Evolutionary conservation across 2,888 invertebrate genomes (phyloP), one percentile per base, ranked within the genome.

Genomic region (Meghimatium bilineatum): DNA sequence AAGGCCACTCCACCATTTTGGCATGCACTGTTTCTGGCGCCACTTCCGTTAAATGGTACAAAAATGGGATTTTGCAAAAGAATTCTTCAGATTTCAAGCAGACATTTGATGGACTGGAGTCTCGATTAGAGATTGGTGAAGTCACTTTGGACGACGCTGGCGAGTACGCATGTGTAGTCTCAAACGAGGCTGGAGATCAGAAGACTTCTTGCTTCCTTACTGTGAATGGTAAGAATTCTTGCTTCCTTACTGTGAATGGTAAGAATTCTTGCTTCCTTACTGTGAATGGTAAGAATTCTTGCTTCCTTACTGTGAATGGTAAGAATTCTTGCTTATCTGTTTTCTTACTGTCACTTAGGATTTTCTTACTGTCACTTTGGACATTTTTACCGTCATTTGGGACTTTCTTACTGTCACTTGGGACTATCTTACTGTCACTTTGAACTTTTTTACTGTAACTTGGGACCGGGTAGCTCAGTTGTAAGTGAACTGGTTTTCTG

Each of bases 71-170:
- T 44, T 84, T 90, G 12, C 89, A 89, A 83, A 86, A 87, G 72
- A 86, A 89, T 82, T 87, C 88, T 5, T 76, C 89, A 2, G 91
- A 91, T 83, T 89, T 91, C 87, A 88, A 87, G 83, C 91, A 91
- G 87, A 89, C 88, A 14, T 90, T 89, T 84, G 90, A 90, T 81
- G 90, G 90, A 23, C 66, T 83, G 0, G 86, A 82, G 32, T 91
- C 90, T 6, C 86, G 87, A 49, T 86, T 92, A 67, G 89, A 90
- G 81, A 90, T 92, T 34, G 87, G 77, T 12, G 92, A 91, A 79
- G 87, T 91, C 14, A 90, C 89, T 75, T 85, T 90, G 8, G 91
- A 91, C 63, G 91, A 91, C 83, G 85, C 81, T 71, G 91, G 91
- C 32, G 88, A 87, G 63, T 91, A 90, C 85, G 77, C 88, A 12